phyloP scores from a whole-genome alignment of 2,888 invertebrate genomes.

The Drosophila bunnanda region DNA sequence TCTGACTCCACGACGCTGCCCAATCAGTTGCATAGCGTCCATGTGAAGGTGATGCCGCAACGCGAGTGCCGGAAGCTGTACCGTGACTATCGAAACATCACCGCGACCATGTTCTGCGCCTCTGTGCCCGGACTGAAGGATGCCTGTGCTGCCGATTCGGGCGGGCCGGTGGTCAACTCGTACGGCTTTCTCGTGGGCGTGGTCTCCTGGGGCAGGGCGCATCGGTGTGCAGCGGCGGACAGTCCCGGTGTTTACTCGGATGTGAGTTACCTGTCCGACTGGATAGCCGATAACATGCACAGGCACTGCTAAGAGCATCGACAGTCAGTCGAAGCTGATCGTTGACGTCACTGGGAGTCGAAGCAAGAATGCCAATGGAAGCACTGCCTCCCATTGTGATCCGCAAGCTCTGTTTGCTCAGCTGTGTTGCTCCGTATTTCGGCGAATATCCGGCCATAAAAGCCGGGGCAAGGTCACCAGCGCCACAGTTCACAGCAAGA shows the following conservation, averaged over 20 bases:
- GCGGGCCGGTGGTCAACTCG: constrained; percentile 80
- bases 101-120: constrained; percentile 75
- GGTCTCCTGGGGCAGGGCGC: constrained; percentile 86
- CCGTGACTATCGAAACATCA: constrained; percentile 66
- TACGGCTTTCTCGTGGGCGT: constrained; percentile 86
- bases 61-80: constrained; percentile 62
- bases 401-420: constrained; percentile 53
- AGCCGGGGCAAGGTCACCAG: constrained; percentile 38
- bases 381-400: constrained; percentile 26
- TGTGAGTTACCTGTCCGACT: constrained; percentile 59
- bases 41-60: constrained; percentile 64
- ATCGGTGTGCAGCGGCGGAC: constrained; percentile 85
- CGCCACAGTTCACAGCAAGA: constrained; percentile 42
- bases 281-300: constrained; percentile 64
- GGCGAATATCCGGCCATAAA: constrained; percentile 50
- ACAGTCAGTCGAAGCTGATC: constrained; percentile 15
- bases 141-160: constrained; percentile 82
- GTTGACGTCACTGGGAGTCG: constrained; percentile 40
- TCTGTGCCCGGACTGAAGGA: constrained; percentile 72
- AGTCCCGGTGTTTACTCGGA: constrained; percentile 90
- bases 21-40: constrained; percentile 73
- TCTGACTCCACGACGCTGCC: constrained; percentile 56
- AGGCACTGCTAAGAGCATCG: constrained; percentile 57
- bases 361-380: constrained; percentile 29
- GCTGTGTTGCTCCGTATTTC: constrained; percentile 52